A percentile compares a stretch with the other conserved stretches of the same genome.
phyloP scores from a whole-genome alignment of 2,888 invertebrate species.

The Euproctis similis region DNA sequence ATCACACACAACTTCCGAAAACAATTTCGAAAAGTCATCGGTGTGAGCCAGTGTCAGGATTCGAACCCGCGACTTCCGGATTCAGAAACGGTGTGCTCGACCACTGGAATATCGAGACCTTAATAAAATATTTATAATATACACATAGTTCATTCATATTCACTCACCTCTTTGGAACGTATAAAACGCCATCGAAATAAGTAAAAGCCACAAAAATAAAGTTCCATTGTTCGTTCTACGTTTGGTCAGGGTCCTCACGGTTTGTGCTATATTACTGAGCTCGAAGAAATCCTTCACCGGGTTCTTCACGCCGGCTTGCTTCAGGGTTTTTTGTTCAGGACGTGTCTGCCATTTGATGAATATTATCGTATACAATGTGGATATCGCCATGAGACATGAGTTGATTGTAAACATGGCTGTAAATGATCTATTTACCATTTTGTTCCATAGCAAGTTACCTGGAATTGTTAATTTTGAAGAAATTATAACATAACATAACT shows the following conservation, averaged over 20 bases:
- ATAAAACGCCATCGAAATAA: slow-evolving; percentile 85
- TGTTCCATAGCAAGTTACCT: slow-evolving; percentile 80
- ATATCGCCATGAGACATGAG: slow-evolving; percentile 73
- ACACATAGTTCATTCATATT: too few relatives aligned
- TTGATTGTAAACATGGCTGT: slow-evolving; percentile 85
- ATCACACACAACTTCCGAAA: too few relatives aligned
- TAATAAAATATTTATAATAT: too few relatives aligned
- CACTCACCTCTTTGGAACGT: slow-evolving; percentile 83
- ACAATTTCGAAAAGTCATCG: too few relatives aligned
- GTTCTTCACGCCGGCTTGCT: slow-evolving; percentile 74
- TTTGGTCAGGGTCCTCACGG: slow-evolving; percentile 77
- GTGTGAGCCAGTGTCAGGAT: too few relatives aligned
- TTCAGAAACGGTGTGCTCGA: too few relatives aligned
- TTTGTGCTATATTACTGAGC: slow-evolving; percentile 78
- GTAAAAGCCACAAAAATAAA: slow-evolving; percentile 79
- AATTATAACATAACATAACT: too few relatives aligned
- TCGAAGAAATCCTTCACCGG: slow-evolving; percentile 84
- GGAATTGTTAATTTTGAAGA: too few relatives aligned
- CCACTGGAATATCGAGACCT: too few relatives aligned
- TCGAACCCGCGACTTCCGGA: too few relatives aligned
- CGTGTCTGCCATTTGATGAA: slow-evolving; percentile 83
- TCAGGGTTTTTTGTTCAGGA: slow-evolving; percentile 76
- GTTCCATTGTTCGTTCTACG: slow-evolving; percentile 75
- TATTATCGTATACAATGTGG: slow-evolving; percentile 79
- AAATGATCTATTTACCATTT: slow-evolving; percentile 79